Evolutionary conservation across 2,888 invertebrate genomes (phyloP), one percentile per base, ranked within the genome.

Genomic region (Lasioglossum lativentre): DNA sequence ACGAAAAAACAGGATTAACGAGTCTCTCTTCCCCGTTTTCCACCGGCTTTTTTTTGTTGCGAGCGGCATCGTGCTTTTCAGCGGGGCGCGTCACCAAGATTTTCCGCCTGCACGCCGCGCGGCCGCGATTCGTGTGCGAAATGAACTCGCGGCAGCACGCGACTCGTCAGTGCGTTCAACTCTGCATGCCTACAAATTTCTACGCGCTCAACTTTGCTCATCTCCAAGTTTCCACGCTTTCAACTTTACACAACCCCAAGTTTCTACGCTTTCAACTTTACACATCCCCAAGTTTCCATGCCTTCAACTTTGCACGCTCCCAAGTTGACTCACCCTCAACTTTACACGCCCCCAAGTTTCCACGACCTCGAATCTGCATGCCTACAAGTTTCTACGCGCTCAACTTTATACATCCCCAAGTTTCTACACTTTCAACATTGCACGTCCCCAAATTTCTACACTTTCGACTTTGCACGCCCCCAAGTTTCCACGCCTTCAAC

Each of bases 1-100:
- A 77, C 82, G 84, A 83, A 85, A 78, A 76, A 85, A 86, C 88
- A 82, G 86, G 85, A 90, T 86, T 90, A 90, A 90, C 78, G 88
- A 89, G 88, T 82, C 78, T 63, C 80, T 63, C 71, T 52, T 23
- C 34, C 23, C 23, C 34, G 10, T 38, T 63, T 78, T 85, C 56
- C 52, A 47, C 23, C n/a, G 66, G 71, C 38, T 23, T 19, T 42
- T 59, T 14, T 45, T 66, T 34, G 66, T 66, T 19, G 34, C 66
- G 16, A 66, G 27, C 52, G 2, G 52, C 23, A 14, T 27, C 59
- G 59, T 14, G 66, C 34, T 34, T 23, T 34, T 34, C 66, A 66
- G 19, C 56, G 72, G 68, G 27, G 1, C 45, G n/a, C 27, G 38
- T 81, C 83, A 23, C 52, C 63, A 70, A 34, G 47, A 45, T 74